Percentiles rank a stretch among this genome's conserved stretches.
Conservation (phyloP, 2,888 invertebrate species). For the Hydrotaea diabolus region DNA sequence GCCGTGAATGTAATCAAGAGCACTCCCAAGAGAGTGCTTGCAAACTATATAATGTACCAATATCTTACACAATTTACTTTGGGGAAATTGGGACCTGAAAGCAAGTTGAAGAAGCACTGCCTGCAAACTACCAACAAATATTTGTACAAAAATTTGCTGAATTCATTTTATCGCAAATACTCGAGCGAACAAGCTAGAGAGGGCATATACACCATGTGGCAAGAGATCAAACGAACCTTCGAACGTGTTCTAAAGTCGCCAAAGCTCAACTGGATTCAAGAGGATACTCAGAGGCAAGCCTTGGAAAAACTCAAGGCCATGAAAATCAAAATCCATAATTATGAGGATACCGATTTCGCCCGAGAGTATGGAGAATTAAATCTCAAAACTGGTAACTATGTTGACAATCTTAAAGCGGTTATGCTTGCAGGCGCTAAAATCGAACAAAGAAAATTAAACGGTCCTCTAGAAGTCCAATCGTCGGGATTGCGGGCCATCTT, state of each 20-base stretch:
- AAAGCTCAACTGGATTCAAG: neutral
- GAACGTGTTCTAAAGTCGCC: constrained; percentile 27
- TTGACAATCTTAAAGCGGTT: constrained; percentile 68
- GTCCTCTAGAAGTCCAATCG: constrained; percentile 51
- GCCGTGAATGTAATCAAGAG: neutral
- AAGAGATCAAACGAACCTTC: neutral
- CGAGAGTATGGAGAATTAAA: neutral
- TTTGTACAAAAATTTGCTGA: neutral
- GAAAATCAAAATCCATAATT: neutral
- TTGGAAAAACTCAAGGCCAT: constrained; percentile 1
- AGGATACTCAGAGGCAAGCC: neutral
- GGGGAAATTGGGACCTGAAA: neutral
- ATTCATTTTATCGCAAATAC: neutral
- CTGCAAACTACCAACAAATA: neutral
- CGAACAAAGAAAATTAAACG: neutral
- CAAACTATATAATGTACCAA: neutral
- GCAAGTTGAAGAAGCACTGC: neutral
- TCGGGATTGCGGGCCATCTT: constrained; percentile 70
- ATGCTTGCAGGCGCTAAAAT: constrained; percentile 14
- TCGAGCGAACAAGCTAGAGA: neutral
- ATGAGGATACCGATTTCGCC: neutral
- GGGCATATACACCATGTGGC: neutral
- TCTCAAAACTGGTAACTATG: constrained; percentile 61
- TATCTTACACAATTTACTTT: neutral
- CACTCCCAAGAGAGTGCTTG: neutral